Base-by-base conservation (phyloP, 2,113 vertebrate species). In the Astur gentilis region DNA sequence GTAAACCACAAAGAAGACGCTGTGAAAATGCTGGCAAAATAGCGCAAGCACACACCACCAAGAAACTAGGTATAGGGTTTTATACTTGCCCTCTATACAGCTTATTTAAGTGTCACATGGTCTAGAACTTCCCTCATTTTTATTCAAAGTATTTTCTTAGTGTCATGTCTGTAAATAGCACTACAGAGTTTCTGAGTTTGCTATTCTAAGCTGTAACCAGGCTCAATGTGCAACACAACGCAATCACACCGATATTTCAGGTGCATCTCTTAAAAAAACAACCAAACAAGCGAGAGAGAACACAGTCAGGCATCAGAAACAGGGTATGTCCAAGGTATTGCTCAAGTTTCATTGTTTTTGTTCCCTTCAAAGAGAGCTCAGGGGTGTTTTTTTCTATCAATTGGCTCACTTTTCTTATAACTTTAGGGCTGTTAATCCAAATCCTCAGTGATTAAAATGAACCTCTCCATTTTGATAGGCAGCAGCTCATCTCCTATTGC, bases 21-120 rank as follows among this genome's bases (percentile, higher is more conserved):
- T 67, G 0, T 52, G 66, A 81, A 67, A 89, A 77, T 3, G 13
- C 54, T 29, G 29, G 1, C 3, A 5, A 38, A 42, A 45, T 4
- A 55, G 40, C 0, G 0, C 22, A 34, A 69, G 49, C 20, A 31
- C 17, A 8, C 44, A 36, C 29, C 13, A 26, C 60, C 25, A 60
- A 55, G 44, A 49, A 83, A 54, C 8, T 4, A 49, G 23, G 10
- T 6, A 27, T 6, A 27, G 9, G 11, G 19, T 13, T 64, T 86
- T 64, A 54, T 19, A 77, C 7, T 29, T 22, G 31, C 36, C 13
- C 26, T 76, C 70, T 22, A 40, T 15, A 20, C 16, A 38, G 13
- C 11, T 45, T 67, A 20, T 45, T 79, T 45, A 64, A 50, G 27
- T 67, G 29, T 38, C 69, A 69, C 0, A 0, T 10, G 32, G 23